These are phyloP conservation scores for Liparis tanakae DNA, from an alignment of 2,797 vertebrate genomes.

Conservation along the genomic window DNA sequence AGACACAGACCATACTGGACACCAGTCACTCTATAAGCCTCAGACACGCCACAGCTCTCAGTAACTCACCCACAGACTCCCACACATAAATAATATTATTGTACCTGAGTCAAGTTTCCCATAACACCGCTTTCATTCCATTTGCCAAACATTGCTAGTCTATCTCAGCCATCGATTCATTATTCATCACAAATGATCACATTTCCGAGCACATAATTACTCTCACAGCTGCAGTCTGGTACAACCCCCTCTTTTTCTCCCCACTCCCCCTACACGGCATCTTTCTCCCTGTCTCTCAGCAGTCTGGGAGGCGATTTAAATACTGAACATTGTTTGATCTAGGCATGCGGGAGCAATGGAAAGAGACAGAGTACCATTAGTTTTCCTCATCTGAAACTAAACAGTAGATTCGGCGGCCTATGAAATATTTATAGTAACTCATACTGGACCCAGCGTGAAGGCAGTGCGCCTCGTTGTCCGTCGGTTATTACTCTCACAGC, in stretches of 20 bases:
- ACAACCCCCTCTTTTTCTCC: conserved; percentile 55
- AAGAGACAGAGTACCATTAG: conserved; percentile 85
- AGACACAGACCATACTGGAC: not conserved
- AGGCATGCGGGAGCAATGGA: conserved; percentile 82
- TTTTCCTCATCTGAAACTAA: conserved; percentile 93
- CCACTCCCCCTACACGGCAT: conserved; percentile 38
- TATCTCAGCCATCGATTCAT: conserved; percentile 78
- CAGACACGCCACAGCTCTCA: conserved; percentile 23
- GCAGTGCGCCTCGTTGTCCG: conserved; percentile 88
- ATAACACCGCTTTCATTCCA: conserved; percentile 64
- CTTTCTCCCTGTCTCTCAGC: conserved; percentile 68
- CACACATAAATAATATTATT: conserved; percentile 62
- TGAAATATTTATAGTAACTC: conserved; percentile 95
- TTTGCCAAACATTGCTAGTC: conserved; percentile 78
- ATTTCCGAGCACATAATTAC: conserved; percentile 81
- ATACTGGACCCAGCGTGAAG: conserved; percentile 78
- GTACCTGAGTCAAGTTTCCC: conserved; percentile 59
- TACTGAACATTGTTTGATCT: conserved; percentile 96
- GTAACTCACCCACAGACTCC: conserved; percentile 29
- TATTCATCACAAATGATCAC: conserved; percentile 84
- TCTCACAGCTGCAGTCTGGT: conserved; percentile 79
- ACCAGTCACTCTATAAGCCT: conserved; percentile 17
- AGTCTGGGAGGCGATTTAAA: conserved; percentile 88
- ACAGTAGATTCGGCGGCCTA: conserved; percentile 93
- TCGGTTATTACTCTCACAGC: conserved; percentile 90